phyloP scores from a whole-genome alignment of 2,797 vertebrate species.

The Cygnus olor region DNA sequence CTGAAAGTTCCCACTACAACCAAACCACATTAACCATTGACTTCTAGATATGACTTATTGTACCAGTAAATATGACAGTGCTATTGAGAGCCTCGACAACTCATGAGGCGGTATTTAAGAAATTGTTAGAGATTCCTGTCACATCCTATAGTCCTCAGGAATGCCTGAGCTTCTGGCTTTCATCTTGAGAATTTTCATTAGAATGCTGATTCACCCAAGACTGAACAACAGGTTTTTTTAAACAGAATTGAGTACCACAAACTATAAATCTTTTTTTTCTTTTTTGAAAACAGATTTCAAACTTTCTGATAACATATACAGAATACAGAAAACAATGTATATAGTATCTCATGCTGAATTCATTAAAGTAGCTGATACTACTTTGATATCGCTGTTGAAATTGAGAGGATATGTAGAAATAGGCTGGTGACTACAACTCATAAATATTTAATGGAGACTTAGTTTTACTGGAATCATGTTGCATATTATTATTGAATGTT shows the following conservation, averaged over 20 bases:
- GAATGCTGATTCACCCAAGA: constrained; percentile 12
- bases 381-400: constrained; percentile 58
- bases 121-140: neutral
- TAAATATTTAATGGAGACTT: constrained; percentile 53
- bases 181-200: constrained; percentile 29
- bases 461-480: constrained; percentile 67
- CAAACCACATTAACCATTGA: neutral
- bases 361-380: constrained; percentile 9
- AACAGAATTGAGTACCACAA: neutral
- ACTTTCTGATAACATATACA: neutral
- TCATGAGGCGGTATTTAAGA: constrained; percentile 14
- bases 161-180: constrained; percentile 11
- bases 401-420: constrained; percentile 14
- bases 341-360: constrained; percentile 37
- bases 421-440: constrained; percentile 38
- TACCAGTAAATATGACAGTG: neutral
- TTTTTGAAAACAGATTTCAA: constrained; percentile 18
- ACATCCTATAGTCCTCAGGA: constrained; percentile 1
- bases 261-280: neutral
- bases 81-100: neutral
- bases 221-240: constrained; percentile 25
- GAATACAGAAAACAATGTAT: constrained; percentile 2
- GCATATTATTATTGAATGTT: constrained; percentile 72
- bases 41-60: neutral
- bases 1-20: constrained; percentile 7